phyloP scores from a whole-genome alignment of 2,113 vertebrate species.

The Lontra canadensis region DNA sequence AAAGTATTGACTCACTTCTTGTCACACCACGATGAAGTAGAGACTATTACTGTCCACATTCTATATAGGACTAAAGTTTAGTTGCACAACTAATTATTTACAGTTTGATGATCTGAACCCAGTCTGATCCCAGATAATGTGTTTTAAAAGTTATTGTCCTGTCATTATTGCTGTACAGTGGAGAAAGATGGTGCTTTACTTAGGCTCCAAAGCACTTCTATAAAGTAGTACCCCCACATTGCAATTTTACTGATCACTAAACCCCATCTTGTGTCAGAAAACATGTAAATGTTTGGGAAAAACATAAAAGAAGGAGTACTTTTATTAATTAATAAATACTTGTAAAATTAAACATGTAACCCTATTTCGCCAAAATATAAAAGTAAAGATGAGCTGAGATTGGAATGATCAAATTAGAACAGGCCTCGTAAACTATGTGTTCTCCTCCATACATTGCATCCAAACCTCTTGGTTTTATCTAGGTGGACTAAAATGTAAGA shows the following conservation, averaged over 20 bases:
- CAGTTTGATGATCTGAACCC: neutral
- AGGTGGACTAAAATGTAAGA: neutral
- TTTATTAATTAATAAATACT: neutral
- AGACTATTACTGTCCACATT: neutral
- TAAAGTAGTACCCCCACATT: neutral
- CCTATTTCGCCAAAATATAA: neutral
- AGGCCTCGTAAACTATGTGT: neutral
- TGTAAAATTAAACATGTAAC: neutral
- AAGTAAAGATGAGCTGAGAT: neutral
- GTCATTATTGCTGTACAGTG: neutral
- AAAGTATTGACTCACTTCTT: neutral
- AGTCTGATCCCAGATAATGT: neutral
- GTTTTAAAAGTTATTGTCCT: neutral
- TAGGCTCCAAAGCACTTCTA: neutral
- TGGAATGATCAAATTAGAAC: neutral
- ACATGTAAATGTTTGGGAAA: neutral
- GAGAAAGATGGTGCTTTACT: neutral
- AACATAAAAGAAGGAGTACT: neutral
- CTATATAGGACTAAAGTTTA: neutral
- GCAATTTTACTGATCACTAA: neutral
- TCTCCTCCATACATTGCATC: neutral
- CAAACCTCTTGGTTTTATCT: neutral
- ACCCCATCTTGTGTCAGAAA: neutral
- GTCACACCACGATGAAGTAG: neutral
- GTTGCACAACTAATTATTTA: neutral